Evolutionary conservation across 2,888 invertebrate species (phyloP), one percentile per base, ranked within the genome.

Genomic region (Anaspis maculata): DNA sequence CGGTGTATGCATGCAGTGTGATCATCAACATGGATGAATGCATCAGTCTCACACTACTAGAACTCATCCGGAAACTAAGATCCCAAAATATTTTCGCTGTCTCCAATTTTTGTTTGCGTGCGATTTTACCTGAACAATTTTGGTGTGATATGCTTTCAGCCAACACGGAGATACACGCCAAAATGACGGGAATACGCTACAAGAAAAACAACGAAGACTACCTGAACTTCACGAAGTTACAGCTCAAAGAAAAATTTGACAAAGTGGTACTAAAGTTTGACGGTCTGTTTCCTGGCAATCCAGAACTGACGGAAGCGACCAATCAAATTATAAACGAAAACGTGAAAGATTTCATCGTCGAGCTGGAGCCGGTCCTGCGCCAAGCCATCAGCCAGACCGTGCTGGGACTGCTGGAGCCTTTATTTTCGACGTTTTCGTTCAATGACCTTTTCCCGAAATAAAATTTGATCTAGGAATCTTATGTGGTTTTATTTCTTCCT

Each of bases 311-410:
- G 10, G 66, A 72, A 3, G 71, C 76, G 3, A 77, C 83, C 72
- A 83, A 83, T 54, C 62, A 69, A 21, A 78, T 83, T 50, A 61
- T 84, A 9, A 84, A 83, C 52, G 77, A 81, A 15, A 83, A 83
- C 56, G 82, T 82, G 77, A 68, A 72, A 45, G 68, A 68, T 5
- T 63, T 84, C 3, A 68, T 76, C 0, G 72, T 72, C 3, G 82
- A 83, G 44, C 64, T 84, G 2, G 74, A 76, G 42, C 74, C 74
- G 0, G 71, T 77, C 0, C 63, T 83, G 55, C 76, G 79, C 48
- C 70, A 72, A 25, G 67, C 71, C 0, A 62, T 76, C 9, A 61
- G 66, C 1, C 61, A 67, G 9, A 61, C 75, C 3, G 57, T 76
- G 32, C 68, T 68, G 41, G 59, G 64, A 1, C 66, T 73, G 13